Evolutionary conservation across 2,888 invertebrate genomes (phyloP), one percentile per base, ranked within the genome.

Genomic region (Mythimna ferrago): DNA sequence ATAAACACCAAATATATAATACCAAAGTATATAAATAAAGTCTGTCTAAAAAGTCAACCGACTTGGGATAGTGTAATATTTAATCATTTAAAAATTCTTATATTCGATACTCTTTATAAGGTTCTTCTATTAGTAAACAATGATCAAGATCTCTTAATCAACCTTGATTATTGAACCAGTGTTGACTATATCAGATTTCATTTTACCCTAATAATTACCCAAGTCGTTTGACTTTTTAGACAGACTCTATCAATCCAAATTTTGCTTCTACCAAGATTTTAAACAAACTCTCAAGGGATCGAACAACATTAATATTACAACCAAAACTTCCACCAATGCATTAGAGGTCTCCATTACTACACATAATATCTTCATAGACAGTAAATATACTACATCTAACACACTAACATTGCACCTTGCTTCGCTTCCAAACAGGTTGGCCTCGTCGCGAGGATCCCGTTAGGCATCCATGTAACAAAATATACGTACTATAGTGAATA

Each of bases 321-420:
- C 14, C 32, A 41, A 76, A 73, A 66, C 32, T 21, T 32, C 26
- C 32, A 63, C 35, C 35, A 41, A 3, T 4, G 6, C 21, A n/a
- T 35, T 41, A 48, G 4, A 71, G 41, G 35, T 41, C 44, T 26
- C 44, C 26, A 26, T 56, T 38, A 57, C 11, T 38, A 48, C 19
- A 14, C 41, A 57, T 19, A 56, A 66, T 54, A 60, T 21, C 19
- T 56, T 19, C n/a, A n/a, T 41, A 41, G 16, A 38, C 26, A 53
- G 11, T 56, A 56, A 5, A 26, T 56, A 26, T 26, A 11, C 11
- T 19, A 74, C 48, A 57, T 56, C 81, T 83, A 80, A 78, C 67
- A 67, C 61, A 68, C 71, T 76, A 83, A 80, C 80, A 76, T 72
- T 80, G 72, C 81, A 81, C 81, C 81, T 81, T 83, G 81, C 81